These are phyloP conservation scores for Dryoscopus gambensis DNA, from an alignment of 2,113 vertebrate genomes.

Conservation along the genomic window DNA sequence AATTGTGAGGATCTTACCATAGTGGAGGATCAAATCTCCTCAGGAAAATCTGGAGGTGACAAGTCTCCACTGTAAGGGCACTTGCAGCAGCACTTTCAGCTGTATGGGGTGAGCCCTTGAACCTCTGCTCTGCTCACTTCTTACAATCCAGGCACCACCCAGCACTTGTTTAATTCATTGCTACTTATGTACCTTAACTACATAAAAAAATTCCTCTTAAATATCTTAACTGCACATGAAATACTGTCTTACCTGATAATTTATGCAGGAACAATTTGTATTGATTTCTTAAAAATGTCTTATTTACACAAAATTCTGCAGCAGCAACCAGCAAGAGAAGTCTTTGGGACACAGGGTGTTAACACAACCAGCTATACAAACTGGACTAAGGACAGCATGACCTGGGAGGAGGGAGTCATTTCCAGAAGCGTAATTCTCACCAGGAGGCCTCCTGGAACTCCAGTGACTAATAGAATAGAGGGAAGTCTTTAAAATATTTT, in stretches of 20 bases:
- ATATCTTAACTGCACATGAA: neutral
- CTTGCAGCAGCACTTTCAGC: neutral
- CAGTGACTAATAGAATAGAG: neutral
- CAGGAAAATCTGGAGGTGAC: neutral
- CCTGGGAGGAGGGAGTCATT: neutral
- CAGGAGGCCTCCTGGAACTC: neutral
- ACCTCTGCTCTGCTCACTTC: neutral
- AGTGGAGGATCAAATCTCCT: neutral
- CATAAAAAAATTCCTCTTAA: neutral
- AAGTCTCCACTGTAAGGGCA: neutral
- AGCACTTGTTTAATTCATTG: neutral
- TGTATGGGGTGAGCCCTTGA: neutral
- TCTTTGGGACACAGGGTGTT: neutral
- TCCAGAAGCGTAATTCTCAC: neutral
- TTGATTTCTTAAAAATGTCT: neutral
- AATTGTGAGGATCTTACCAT: neutral
- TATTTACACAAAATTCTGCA: neutral
- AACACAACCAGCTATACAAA: neutral
- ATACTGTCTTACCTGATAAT: neutral
- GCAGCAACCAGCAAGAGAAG: neutral
- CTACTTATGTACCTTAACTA: neutral
- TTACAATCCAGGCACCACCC: neutral
- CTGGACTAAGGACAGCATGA: neutral
- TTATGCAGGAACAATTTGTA: neutral
- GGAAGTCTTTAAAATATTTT: neutral